Percentiles rank a stretch among this genome's conserved stretches.
Conservation (phyloP, 2,888 invertebrate genomes). For the Tenthredo amoena region DNA sequence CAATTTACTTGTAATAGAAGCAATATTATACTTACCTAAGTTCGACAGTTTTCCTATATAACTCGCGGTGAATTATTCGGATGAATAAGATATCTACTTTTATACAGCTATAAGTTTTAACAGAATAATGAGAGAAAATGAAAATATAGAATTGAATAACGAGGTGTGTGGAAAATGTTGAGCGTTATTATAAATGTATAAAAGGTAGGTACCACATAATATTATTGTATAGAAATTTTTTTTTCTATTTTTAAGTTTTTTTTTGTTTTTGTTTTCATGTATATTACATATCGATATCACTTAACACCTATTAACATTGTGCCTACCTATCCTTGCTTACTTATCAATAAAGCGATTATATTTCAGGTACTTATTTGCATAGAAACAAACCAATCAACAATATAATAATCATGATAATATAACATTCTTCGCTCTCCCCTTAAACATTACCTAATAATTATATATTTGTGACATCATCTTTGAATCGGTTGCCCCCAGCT, state of each 20-base stretch:
- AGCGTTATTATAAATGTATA: background rate
- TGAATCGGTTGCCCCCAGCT: constrained; percentile 24
- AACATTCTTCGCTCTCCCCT: constrained; percentile 51
- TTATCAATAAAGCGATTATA: constrained; percentile 57
- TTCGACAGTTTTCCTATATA: background rate
- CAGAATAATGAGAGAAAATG: background rate
- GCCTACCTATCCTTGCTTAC: constrained; percentile 56
- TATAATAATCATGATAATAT: constrained; percentile 48
- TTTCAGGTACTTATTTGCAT: constrained; percentile 59
- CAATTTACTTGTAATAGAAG: background rate
- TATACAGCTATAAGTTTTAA: too few relatives aligned
- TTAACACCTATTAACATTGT: constrained; percentile 56
- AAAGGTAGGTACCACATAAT: constrained; percentile 52
- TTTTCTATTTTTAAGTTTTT: background rate
- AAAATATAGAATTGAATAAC: background rate
- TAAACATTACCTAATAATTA: constrained; percentile 32
- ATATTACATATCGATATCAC: constrained; percentile 56
- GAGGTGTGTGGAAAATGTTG: background rate
- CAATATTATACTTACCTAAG: background rate
- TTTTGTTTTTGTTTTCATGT: constrained; percentile 30
- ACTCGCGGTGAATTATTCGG: background rate
- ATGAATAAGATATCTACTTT: too few relatives aligned
- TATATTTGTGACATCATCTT: constrained; percentile 38
- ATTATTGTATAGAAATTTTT: constrained; percentile 54
- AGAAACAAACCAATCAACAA: constrained; percentile 55